Conservation (phyloP, 2,113 vertebrate species). For the Illadopsis cleaveri region DNA sequence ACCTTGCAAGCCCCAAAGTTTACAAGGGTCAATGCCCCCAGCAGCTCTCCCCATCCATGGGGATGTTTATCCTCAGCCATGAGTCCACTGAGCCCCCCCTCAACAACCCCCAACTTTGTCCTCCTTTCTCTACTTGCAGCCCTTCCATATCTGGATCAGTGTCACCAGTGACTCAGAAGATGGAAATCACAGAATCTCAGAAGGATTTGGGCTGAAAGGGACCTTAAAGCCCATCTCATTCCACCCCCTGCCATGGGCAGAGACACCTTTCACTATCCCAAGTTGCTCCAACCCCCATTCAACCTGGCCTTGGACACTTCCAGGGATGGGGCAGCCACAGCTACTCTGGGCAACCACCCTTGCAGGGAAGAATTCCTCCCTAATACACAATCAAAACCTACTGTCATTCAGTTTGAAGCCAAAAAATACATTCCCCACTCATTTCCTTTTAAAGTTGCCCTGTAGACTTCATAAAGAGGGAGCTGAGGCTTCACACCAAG, state of each 20-base stretch:
- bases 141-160: not conserved
- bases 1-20: not conserved
- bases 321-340: not conserved
- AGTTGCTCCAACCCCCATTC: not conserved
- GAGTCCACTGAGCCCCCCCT: not conserved
- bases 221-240: not conserved
- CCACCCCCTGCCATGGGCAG: not conserved
- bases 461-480: not conserved
- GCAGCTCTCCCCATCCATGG: not conserved
- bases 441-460: not conserved
- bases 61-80: not conserved
- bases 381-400: not conserved
- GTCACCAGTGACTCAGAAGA: not conserved
- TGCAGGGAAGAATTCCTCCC: not conserved
- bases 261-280: not conserved
- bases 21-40: not conserved
- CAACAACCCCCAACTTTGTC: not conserved
- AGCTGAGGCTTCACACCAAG: not conserved
- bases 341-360: not conserved
- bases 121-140: not conserved
- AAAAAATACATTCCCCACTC: not conserved
- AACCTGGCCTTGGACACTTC: not conserved
- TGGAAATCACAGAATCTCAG: not conserved
- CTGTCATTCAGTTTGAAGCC: not conserved
- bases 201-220: not conserved